A percentile compares a stretch with the other conserved stretches of the same genome.
These are phyloP conservation scores for Amblyopsis hoosieri DNA, from an alignment of 2,797 vertebrate genomes.

Conservation along the genomic window DNA sequence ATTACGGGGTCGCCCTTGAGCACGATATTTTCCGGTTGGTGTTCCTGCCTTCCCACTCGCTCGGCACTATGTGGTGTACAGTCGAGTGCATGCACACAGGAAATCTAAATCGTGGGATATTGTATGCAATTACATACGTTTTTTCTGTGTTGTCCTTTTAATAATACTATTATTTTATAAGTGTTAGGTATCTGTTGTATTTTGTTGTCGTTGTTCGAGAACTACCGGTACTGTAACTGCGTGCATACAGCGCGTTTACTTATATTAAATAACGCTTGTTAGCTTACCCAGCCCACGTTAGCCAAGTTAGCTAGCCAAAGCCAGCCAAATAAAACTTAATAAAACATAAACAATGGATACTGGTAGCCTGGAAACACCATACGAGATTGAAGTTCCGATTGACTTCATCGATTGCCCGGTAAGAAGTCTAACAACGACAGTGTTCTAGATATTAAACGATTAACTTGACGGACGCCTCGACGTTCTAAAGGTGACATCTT, in stretches of 20 bases:
- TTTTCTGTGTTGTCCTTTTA: too few relatives aligned
- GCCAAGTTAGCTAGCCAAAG: too few relatives aligned
- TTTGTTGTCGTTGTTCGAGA: too few relatives aligned
- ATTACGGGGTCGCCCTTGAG: background rate
- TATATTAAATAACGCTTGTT: too few relatives aligned
- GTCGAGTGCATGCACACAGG: background rate
- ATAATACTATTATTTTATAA: too few relatives aligned
- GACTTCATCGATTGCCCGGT: slow-evolving; percentile 72
- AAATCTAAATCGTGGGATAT: too few relatives aligned
- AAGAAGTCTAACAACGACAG: slow-evolving; percentile 17
- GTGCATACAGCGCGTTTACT: too few relatives aligned
- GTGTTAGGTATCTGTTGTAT: too few relatives aligned
- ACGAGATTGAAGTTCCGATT: slow-evolving; percentile 60
- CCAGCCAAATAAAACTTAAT: background rate
- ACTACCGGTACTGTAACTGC: too few relatives aligned
- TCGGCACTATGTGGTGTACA: background rate
- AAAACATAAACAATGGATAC: slow-evolving; percentile 54
- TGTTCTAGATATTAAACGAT: background rate
- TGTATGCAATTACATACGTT: too few relatives aligned
- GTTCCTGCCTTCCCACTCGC: background rate
- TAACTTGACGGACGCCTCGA: background rate
- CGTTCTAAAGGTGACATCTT: background rate
- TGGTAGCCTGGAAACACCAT: slow-evolving; percentile 65
- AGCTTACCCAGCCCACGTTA: too few relatives aligned
- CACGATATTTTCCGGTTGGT: background rate